These are phyloP conservation scores for Drosophila triauraria DNA, from an alignment of 1,140 invertebrate species.

Conservation along the genomic window DNA sequence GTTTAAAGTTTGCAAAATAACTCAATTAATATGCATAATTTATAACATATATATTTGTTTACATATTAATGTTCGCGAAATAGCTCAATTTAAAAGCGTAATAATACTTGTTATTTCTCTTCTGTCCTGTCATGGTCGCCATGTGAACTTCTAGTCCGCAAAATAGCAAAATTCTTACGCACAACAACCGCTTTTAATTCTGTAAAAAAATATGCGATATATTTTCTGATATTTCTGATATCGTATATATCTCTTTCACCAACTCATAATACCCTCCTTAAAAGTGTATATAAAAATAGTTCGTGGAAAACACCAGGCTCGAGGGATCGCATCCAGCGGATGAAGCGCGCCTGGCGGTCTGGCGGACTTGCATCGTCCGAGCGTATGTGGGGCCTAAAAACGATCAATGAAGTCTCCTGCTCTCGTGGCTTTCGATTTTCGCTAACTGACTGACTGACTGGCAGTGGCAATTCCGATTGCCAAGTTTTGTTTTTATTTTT, in stretches of 20 bases:
- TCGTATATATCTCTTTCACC: rapidly evolving
- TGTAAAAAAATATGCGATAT: no score
- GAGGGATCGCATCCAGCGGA: slow-evolving; percentile 19
- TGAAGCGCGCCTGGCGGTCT: slow-evolving; percentile 77
- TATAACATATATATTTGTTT: no score
- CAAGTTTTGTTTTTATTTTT: background rate
- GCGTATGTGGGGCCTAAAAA: slow-evolving; percentile 52
- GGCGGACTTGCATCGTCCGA: slow-evolving; percentile 18
- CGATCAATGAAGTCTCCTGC: slow-evolving; percentile 70
- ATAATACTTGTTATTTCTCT: no score
- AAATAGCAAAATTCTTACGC: no score
- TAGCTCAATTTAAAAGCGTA: no score
- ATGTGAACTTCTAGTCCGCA: no score
- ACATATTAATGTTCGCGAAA: no score
- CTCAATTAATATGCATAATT: no score
- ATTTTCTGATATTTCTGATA: no score
- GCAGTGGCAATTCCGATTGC: slow-evolving; percentile 39
- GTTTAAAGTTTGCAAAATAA: no score
- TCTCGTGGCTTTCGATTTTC: slow-evolving; percentile 39
- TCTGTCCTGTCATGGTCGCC: no score
- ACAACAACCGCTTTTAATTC: no score
- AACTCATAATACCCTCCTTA: background rate
- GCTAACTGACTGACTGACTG: slow-evolving; percentile 9
- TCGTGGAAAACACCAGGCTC: slow-evolving; percentile 59
- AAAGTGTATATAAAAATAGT: slow-evolving; percentile 28